Evolutionary conservation across 2,113 vertebrate genomes (phyloP).

Genomic region (Petrocephalus microphthalmus): DNA sequence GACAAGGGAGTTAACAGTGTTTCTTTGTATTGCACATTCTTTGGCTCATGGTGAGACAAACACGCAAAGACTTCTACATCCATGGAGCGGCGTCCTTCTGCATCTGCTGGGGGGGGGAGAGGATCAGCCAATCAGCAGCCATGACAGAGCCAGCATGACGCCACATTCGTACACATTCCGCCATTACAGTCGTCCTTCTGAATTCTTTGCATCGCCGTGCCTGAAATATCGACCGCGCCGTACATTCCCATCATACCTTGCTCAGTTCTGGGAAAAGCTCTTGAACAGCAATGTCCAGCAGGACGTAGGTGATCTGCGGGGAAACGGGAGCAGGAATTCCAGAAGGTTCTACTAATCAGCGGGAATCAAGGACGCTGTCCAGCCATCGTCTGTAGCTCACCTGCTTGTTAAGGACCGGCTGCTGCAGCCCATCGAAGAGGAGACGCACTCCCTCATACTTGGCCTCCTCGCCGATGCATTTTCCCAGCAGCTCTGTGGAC

Average conservation of each 20-base stretch:
- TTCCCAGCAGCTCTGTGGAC: conserved; percentile 71
- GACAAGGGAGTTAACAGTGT: background rate
- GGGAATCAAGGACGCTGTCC: background rate
- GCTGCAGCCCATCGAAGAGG: conserved; percentile 83
- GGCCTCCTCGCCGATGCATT: conserved; percentile 80
- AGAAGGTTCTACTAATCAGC: background rate
- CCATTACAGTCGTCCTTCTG: background rate
- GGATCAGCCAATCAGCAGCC: background rate
- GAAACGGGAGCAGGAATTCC: background rate
- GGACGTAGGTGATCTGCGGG: background rate
- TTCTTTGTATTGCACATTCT: background rate
- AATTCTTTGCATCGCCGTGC: background rate
- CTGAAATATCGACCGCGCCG: background rate
- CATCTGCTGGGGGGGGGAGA: background rate
- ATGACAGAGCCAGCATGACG: background rate
- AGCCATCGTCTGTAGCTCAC: conserved; percentile 43
- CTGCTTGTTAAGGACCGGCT: conserved; percentile 97
- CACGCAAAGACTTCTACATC: background rate
- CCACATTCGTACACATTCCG: background rate
- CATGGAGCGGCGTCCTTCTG: background rate
- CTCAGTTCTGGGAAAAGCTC: conserved; percentile 6
- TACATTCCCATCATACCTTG: background rate
- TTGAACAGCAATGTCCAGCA: background rate
- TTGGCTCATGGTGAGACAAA: background rate
- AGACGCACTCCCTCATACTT: conserved; percentile 79